phyloP scores from a whole-genome alignment of 2,888 invertebrate species.

The Polyommatus icarus region DNA sequence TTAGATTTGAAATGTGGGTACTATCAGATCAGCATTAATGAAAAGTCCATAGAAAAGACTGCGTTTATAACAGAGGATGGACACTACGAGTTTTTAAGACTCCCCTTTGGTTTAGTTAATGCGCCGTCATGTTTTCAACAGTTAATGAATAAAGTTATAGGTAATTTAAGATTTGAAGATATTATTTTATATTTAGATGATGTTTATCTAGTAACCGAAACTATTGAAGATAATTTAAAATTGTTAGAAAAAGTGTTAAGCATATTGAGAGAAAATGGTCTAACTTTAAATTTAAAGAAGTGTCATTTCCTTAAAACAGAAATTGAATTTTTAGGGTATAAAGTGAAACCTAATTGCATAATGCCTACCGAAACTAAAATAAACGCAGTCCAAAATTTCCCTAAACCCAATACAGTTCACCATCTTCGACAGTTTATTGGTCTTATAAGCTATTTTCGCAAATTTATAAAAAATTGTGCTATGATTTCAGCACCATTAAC shows the following conservation, averaged over 20 bases:
- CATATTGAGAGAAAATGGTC: conserved; percentile 38
- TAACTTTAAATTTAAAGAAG: conserved; percentile 46
- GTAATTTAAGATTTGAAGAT: conserved; percentile 36
- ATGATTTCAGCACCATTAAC: conserved; percentile 30
- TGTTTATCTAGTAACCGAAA: conserved; percentile 12
- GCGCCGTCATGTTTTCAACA: conserved; percentile 33
- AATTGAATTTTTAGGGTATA: conserved; percentile 43
- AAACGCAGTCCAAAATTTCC: conserved; percentile 40
- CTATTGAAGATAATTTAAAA: conserved; percentile 7
- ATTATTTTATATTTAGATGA: conserved; percentile 37
- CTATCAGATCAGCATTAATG: conserved; percentile 11
- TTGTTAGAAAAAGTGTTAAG: conserved; percentile 34
- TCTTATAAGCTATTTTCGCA: conserved; percentile 46
- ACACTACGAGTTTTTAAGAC: conserved; percentile 51
- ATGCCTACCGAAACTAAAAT: conserved; percentile 41
- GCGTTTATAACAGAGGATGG: conserved; percentile 55
- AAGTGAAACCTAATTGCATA: conserved; percentile 37
- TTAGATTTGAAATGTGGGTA: conserved; percentile 22
- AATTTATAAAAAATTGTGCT: conserved; percentile 48
- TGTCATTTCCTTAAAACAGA: conserved; percentile 43
- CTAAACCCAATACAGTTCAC: conserved; percentile 41
- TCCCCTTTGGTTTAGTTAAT: conserved; percentile 39
- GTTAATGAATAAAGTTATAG: conserved; percentile 36
- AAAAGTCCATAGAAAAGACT: conserved; percentile 50
- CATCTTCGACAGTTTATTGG: conserved; percentile 45